phyloP scores from a whole-genome alignment of 2,888 invertebrate species.

The Acrobasis consociella region DNA sequence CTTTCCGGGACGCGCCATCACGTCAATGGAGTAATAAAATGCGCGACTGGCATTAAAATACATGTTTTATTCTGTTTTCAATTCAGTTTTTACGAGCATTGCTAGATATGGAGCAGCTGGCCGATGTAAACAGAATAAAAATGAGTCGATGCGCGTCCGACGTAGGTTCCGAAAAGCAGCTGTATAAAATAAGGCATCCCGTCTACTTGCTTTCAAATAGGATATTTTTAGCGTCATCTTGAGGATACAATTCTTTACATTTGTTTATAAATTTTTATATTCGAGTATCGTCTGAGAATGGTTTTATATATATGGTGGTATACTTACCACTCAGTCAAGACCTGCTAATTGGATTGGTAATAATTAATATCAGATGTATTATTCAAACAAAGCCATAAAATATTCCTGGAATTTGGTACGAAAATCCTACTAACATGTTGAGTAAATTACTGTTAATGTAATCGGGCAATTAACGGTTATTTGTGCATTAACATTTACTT shows the following conservation, averaged over 20 bases:
- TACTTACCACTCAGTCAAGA: background rate
- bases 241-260: background rate
- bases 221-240: constrained; percentile 35
- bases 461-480: constrained; percentile 5
- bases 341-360: background rate
- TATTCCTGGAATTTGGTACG: background rate
- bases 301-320: no score
- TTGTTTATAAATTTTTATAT: background rate
- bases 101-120: constrained; percentile 66
- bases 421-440: background rate
- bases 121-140: constrained; percentile 71
- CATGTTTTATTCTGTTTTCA: constrained; percentile 67
- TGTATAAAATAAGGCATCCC: constrained; percentile 46
- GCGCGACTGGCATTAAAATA: constrained; percentile 52
- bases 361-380: background rate
- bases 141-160: constrained; percentile 56
- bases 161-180: constrained; percentile 52
- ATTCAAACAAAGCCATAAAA: background rate
- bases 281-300: background rate
- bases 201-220: constrained; percentile 47
- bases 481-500: background rate
- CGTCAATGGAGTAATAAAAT: constrained; percentile 47
- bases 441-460: constrained; percentile 8
- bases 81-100: constrained; percentile 69
- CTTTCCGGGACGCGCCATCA: constrained; percentile 35